Conservation (phyloP, 2,888 invertebrate species). For the Diloba caeruleocephala region DNA sequence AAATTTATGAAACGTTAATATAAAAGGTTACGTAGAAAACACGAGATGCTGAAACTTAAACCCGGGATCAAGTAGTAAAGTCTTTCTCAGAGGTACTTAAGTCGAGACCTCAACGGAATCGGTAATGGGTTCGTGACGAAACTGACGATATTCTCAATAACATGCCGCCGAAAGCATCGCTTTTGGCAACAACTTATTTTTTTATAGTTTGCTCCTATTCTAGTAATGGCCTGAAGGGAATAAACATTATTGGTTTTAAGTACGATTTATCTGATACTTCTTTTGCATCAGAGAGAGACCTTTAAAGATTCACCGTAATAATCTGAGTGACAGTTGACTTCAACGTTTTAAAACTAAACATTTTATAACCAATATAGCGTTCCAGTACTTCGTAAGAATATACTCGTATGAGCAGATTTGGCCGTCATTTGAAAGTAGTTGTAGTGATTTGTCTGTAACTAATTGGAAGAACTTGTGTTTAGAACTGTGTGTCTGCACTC, state of each 20-base stretch:
- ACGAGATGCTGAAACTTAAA: conserved; percentile 61
- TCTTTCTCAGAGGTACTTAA: conserved; percentile 76
- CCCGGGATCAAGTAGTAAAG: conserved; percentile 71
- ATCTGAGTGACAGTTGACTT: too few species aligned
- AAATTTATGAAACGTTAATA: conserved; percentile 40
- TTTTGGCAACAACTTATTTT: conserved; percentile 50
- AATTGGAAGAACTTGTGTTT: too few species aligned
- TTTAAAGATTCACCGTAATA: too few species aligned
- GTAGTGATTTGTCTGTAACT: too few species aligned
- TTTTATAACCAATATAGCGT: too few species aligned
- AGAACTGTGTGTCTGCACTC: too few species aligned
- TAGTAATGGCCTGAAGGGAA: conserved; percentile 19
- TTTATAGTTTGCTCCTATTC: conserved; percentile 34
- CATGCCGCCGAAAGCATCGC: conserved; percentile 39
- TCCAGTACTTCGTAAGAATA: too few species aligned
- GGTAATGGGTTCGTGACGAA: conserved; percentile 79
- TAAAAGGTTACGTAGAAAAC: conserved; percentile 38
- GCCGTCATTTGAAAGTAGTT: too few species aligned
- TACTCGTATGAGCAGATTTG: too few species aligned
- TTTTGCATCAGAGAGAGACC: too few species aligned
- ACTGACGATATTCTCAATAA: conserved; percentile 70
- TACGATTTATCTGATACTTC: conserved; percentile 24
- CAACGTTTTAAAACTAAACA: too few species aligned
- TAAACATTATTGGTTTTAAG: conserved; percentile 12
- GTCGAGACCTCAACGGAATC: conserved; percentile 74